These are phyloP conservation scores for Corticium candelabrum DNA, from an alignment of 37 sponge, comb jelly and placozoan genomes.

Conservation along the genomic window DNA sequence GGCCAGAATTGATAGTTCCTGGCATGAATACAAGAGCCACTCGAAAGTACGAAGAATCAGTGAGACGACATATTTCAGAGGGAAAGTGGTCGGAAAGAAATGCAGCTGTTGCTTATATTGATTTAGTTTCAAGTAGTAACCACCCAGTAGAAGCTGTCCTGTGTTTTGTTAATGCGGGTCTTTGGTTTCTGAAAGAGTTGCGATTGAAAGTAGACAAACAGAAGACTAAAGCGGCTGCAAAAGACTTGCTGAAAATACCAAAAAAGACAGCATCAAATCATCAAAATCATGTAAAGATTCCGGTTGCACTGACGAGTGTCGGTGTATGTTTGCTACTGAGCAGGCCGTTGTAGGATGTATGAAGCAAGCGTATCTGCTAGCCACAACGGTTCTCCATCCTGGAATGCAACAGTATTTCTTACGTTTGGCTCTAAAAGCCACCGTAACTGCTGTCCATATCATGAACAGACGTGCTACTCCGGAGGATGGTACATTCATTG, in stretches of 20 bases:
- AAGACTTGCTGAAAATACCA: no score
- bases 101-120: slow-evolving; percentile 48
- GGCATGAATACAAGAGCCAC: slow-evolving; percentile 16
- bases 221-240: neutral
- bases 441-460: slow-evolving; percentile 2
- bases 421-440: slow-evolving; percentile 15
- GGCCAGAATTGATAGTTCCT: slow-evolving; percentile 22
- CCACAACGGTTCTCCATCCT: slow-evolving; percentile 27
- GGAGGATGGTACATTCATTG: slow-evolving; percentile 20
- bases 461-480: neutral
- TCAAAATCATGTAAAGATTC: no score
- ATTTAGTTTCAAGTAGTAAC: slow-evolving; percentile 23
- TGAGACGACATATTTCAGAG: slow-evolving; percentile 18
- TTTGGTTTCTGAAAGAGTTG: slow-evolving; percentile 42
- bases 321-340: no score
- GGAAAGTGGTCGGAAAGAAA: slow-evolving; percentile 17
- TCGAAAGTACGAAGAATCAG: slow-evolving; percentile 31
- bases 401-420: slow-evolving; percentile 50
- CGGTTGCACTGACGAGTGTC: no score
- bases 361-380: neutral
- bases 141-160: slow-evolving; percentile 41
- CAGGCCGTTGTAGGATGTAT: slow-evolving; percentile 1
- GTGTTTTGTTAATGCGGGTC: slow-evolving; percentile 38
- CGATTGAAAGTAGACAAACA: neutral
- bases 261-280: no score